A percentile compares a stretch with the other conserved stretches of the same genome.
phyloP scores from a whole-genome alignment of 2,888 invertebrate genomes.

The Lasioglossum calceatum region DNA sequence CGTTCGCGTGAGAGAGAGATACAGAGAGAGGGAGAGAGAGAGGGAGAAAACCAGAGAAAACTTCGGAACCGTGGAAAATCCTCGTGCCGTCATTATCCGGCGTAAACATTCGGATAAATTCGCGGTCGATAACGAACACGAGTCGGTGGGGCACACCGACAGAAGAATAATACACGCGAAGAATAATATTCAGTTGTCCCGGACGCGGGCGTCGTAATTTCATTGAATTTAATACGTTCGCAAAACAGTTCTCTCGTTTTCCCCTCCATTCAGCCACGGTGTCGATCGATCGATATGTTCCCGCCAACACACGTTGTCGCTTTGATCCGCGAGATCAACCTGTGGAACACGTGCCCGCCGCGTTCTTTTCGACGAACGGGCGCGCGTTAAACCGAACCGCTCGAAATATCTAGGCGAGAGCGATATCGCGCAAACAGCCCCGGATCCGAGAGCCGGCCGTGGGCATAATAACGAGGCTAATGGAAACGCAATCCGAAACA shows the following conservation, averaged over 20 bases:
- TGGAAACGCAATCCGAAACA: slow-evolving; percentile 48
- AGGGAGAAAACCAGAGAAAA: background rate
- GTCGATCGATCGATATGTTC: background rate
- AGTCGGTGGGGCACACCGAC: background rate
- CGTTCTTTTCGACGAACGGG: background rate
- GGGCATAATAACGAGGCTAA: slow-evolving; percentile 45
- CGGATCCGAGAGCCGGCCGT: slow-evolving; percentile 7
- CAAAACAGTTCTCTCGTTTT: background rate
- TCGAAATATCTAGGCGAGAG: background rate
- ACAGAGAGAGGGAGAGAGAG: background rate
- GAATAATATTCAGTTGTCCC: background rate
- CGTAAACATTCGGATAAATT: slow-evolving; percentile 2
- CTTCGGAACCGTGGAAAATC: background rate
- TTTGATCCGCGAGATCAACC: slow-evolving; percentile 10
- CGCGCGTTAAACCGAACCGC: background rate
- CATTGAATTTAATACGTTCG: background rate
- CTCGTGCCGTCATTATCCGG: background rate
- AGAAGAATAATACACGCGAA: background rate
- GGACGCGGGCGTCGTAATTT: background rate
- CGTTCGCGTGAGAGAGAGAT: background rate
- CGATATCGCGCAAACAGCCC: background rate
- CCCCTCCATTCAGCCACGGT: background rate
- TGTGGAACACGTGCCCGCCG: slow-evolving; percentile 5
- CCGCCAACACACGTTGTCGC: background rate
- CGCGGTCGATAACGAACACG: background rate